phyloP scores from a whole-genome alignment of 2,888 invertebrate species.

The Drosophila atripex region DNA sequence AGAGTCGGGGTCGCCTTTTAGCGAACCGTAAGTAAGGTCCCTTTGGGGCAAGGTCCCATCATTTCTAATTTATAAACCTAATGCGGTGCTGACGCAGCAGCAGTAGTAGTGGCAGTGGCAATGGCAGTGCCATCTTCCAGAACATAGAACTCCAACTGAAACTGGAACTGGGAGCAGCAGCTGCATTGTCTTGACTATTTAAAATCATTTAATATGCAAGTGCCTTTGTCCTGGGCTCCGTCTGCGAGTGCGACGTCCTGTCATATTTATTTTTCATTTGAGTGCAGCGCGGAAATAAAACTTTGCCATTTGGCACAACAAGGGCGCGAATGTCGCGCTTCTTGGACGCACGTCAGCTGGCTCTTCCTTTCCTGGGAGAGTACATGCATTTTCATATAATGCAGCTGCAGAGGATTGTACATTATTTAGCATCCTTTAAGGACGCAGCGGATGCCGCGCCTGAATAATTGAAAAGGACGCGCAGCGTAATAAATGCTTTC shows the following conservation, averaged over 20 bases:
- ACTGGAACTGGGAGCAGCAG: slow-evolving; percentile 20
- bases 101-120: slow-evolving; percentile 4
- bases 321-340: slow-evolving; percentile 64
- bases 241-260: slow-evolving; percentile 58
- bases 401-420: slow-evolving; percentile 64
- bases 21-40: slow-evolving; percentile 38
- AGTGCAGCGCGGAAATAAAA: slow-evolving; percentile 73
- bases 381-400: slow-evolving; percentile 74
- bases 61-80: slow-evolving; percentile 79
- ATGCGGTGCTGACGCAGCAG: slow-evolving; percentile 66
- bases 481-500: slow-evolving; percentile 78
- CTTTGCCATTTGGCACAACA: slow-evolving; percentile 75
- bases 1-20: slow-evolving; percentile 37
- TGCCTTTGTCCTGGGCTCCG: slow-evolving; percentile 63
- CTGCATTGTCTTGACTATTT: slow-evolving; percentile 74
- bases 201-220: slow-evolving; percentile 80
- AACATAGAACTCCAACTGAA: slow-evolving; percentile 2
- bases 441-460: slow-evolving; percentile 55
- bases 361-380: slow-evolving; percentile 53
- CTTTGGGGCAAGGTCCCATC: slow-evolving; percentile 59
- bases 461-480: slow-evolving; percentile 81
- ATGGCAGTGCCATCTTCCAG: slow-evolving; percentile 42
- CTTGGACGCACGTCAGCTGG: slow-evolving; percentile 70
- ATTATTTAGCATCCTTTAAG: slow-evolving; percentile 69
- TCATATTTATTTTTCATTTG: slow-evolving; percentile 79